These are phyloP conservation scores for Thalassophryne amazonica DNA, from an alignment of 2,797 vertebrate genomes.

Conservation along the genomic window DNA sequence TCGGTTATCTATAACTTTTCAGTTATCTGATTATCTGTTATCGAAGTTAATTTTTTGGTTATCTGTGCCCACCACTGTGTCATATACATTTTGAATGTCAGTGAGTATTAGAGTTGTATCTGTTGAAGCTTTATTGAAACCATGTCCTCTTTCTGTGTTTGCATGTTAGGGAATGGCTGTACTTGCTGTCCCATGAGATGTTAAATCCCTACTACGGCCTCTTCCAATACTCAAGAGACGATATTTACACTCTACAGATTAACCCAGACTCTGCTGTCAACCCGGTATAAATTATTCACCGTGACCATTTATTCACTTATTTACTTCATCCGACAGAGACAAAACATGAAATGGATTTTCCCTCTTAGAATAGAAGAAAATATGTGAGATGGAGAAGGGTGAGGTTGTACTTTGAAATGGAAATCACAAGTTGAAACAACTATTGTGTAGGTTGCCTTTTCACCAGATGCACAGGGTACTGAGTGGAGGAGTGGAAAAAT, in stretches of 20 bases:
- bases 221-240: constrained; percentile 97
- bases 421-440: too few species aligned
- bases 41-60: neutral
- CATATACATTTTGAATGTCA: neutral
- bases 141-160: neutral
- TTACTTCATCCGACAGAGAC: neutral
- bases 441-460: too few species aligned
- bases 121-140: neutral
- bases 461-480: too few species aligned
- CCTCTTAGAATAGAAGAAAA: too few species aligned
- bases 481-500: too few species aligned
- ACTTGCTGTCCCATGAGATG: constrained; percentile 97
- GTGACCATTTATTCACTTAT: too few species aligned
- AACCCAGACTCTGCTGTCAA: constrained; percentile 98
- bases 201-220: constrained; percentile 97
- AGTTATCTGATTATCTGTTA: too few species aligned
- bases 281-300: constrained; percentile 78
- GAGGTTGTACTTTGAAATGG: too few species aligned
- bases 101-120: neutral
- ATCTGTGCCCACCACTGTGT: too few species aligned
- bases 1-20: too few species aligned
- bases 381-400: too few species aligned
- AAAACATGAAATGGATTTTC: too few species aligned
- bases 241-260: constrained; percentile 98
- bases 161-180: constrained; percentile 92